Conservation (phyloP, 2,888 invertebrate species). For the Ectemnius continuus region DNA sequence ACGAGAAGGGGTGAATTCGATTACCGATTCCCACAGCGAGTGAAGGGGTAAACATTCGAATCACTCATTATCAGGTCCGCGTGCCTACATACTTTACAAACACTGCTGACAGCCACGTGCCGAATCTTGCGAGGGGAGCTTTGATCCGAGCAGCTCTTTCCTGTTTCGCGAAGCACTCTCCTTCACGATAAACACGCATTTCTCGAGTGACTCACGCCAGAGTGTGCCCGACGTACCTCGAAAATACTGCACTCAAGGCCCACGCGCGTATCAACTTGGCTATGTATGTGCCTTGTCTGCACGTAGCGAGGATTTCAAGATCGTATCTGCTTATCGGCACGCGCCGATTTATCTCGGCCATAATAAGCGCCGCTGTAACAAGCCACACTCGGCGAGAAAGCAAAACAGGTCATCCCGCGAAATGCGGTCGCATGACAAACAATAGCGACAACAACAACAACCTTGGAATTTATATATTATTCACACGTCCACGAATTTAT, state of each 20-base stretch:
- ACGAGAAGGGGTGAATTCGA: no score
- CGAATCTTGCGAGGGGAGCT: background rate
- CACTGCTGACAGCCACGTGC: background rate
- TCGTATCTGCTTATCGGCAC: conserved; percentile 24
- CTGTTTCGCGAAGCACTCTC: background rate
- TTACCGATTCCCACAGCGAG: no score
- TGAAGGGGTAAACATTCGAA: background rate
- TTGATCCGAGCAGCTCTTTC: background rate
- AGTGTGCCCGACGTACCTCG: background rate
- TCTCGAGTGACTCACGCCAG: conserved; percentile 2
- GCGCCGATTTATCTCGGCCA: conserved; percentile 12
- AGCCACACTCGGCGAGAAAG: background rate
- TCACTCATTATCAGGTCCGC: background rate
- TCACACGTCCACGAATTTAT: no score
- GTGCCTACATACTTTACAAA: conserved; percentile 1
- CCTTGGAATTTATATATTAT: no score
- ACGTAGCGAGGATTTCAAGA: conserved; percentile 3
- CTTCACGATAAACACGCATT: background rate
- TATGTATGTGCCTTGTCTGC: no score
- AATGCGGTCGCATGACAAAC: background rate
- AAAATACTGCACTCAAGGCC: conserved; percentile 2
- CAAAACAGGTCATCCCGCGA: background rate
- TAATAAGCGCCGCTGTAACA: background rate
- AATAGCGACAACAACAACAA: background rate
- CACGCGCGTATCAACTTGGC: background rate